Conservation (phyloP, 2,888 invertebrate genomes). For the Drosophila rubida region DNA sequence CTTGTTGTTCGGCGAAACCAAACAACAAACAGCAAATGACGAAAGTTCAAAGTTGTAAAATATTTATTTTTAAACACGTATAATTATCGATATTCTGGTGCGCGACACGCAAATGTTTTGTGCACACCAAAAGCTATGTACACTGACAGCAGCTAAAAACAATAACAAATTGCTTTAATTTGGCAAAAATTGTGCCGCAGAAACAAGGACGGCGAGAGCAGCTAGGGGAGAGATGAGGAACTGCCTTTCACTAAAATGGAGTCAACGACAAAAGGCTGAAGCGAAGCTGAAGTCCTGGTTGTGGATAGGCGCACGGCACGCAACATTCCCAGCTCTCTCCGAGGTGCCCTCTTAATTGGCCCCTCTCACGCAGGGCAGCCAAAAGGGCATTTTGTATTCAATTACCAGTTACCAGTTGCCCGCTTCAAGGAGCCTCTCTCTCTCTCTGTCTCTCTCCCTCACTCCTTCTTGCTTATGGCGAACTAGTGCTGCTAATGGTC, state of each 20-base stretch:
- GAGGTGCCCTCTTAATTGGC: constrained; percentile 58
- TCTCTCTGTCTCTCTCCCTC: too few species aligned
- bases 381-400: constrained; percentile 64
- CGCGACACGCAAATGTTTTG: constrained; percentile 16
- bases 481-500: constrained; percentile 64
- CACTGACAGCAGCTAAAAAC: constrained; percentile 27
- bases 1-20: constrained; percentile 1
- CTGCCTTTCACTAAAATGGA: not conserved
- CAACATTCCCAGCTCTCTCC: constrained; percentile 40
- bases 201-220: not conserved
- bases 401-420: constrained; percentile 62
- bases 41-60: constrained; percentile 4
- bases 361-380: constrained; percentile 56
- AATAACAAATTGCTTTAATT: constrained; percentile 67
- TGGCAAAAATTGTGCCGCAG: constrained; percentile 53
- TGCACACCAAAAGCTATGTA: constrained; percentile 25
- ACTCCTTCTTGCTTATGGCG: constrained; percentile 35
- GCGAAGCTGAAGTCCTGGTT: constrained; percentile 5
- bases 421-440: constrained; percentile 17
- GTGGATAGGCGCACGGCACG: constrained; percentile 63
- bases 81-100: constrained; percentile 37
- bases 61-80: constrained; percentile 30
- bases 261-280: constrained; percentile 26
- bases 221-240: not conserved
- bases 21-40: constrained; percentile 3